Percentiles rank a stretch among this genome's conserved stretches.
These are phyloP conservation scores for Anticlea derivata DNA, from an alignment of 2,888 invertebrate genomes.

Conservation along the genomic window DNA sequence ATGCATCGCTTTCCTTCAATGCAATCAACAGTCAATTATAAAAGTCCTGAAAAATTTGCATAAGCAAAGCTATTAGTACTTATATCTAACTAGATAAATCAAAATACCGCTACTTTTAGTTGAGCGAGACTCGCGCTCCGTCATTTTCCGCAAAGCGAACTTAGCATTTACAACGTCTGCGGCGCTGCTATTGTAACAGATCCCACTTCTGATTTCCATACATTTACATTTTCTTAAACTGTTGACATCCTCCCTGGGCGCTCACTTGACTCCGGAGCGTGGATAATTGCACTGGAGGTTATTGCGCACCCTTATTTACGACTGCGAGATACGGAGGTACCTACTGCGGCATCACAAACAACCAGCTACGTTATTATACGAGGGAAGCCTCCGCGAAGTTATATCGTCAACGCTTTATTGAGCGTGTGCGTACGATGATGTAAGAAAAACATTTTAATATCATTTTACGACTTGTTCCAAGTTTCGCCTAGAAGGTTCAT, in stretches of 20 bases:
- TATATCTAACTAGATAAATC: no score
- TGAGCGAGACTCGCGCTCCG: background rate
- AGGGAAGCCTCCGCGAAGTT: conserved; percentile 5
- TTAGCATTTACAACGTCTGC: conserved; percentile 9
- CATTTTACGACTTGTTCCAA: conserved; percentile 13
- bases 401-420: conserved; percentile 24
- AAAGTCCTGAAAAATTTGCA: background rate
- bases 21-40: background rate
- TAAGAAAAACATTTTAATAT: conserved; percentile 20
- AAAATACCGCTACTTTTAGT: background rate
- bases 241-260: conserved; percentile 23
- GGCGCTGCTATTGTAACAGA: conserved; percentile 14
- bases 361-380: conserved; percentile 25
- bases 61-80: background rate
- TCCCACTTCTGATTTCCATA: conserved; percentile 26
- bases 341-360: conserved; percentile 25
- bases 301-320: conserved; percentile 30
- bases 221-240: conserved; percentile 36
- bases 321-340: conserved; percentile 1
- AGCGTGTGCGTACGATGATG: conserved; percentile 19
- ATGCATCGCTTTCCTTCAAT: no score
- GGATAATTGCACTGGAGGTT: conserved; percentile 24
- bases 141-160: background rate
- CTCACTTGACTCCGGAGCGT: conserved; percentile 4
- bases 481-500: conserved; percentile 3